These are phyloP conservation scores for Chorisops tibialis DNA, from an alignment of 2,888 invertebrate species.

Conservation along the genomic window DNA sequence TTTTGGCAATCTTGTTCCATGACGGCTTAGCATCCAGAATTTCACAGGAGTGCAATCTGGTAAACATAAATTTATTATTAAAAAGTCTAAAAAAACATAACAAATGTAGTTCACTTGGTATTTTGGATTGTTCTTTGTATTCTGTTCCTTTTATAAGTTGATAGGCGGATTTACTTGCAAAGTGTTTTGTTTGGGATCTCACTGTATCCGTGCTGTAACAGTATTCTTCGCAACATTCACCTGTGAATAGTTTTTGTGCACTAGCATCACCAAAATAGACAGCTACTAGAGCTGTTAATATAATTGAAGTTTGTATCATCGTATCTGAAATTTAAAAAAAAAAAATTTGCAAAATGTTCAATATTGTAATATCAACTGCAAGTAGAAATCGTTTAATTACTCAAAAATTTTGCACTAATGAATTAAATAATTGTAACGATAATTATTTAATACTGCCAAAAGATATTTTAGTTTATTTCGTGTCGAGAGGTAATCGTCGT, in stretches of 20 bases:
- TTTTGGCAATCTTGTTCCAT: slow-evolving; percentile 67
- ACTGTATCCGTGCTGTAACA: slow-evolving; percentile 47
- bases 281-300: neutral
- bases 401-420: too few species aligned
- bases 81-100: neutral
- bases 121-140: neutral
- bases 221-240: slow-evolving; percentile 39
- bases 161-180: slow-evolving; percentile 75
- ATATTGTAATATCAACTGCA: too few species aligned
- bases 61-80: neutral
- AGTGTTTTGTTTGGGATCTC: slow-evolving; percentile 52
- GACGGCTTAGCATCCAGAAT: slow-evolving; percentile 69
- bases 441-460: too few species aligned
- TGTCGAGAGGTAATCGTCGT: too few species aligned
- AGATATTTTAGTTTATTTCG: too few species aligned
- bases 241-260: neutral
- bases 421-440: too few species aligned
- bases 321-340: too few species aligned
- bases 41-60: slow-evolving; percentile 69
- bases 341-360: too few species aligned
- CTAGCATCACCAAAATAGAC: neutral
- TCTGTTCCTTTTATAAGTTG: slow-evolving; percentile 57
- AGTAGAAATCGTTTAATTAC: too few species aligned
- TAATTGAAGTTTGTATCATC: too few species aligned
- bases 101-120: slow-evolving; percentile 10